Evolutionary conservation across 2,113 vertebrate genomes (phyloP), one percentile per base, ranked within the genome.

Genomic region (Polypterus senegalus): DNA sequence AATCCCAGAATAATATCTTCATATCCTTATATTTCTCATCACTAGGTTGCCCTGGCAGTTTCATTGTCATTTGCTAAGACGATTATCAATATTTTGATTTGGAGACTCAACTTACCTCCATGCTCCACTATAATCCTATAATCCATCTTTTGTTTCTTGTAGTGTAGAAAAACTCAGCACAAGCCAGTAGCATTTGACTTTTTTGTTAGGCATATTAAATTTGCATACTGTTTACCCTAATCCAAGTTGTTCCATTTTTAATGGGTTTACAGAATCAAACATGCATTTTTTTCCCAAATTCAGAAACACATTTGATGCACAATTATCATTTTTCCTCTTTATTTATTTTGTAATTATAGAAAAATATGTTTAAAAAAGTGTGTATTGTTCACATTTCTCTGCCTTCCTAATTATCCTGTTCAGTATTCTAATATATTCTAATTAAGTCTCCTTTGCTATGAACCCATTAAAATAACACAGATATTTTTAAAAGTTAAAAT

Each of bases 361-460:
- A 10, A 55, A 8, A 27, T 10, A 10, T 9, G 5, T 9, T 3
- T 8, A 11, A 11, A 55, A 55, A 55, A 55, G 9, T 10, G 10
- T 11, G 43, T 55, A 56, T 27, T 10, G 9, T 44, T 60, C 45
- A 46, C 10, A 49, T 54, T 48, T 49, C 49, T 57, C 43, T 43
- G 7, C 45, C 51, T 51, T 10, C 7, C 6, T 57, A 47, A 61
- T 65, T 49, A 47, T 46, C 47, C 7, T 57, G 48, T 58, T 58
- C 11, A 58, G 61, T 48, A 57, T 54, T 65, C 3, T 54, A 48
- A 65, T 54, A 53, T 54, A 27, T 48, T 54, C 57, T 9, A 51
- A 65, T 65, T 65, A 65, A 65, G 49, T 8, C n/a, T 54, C 9
- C 9, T 54, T 11, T 11, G 10, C 7, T 27, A 1, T 46, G 47